A percentile compares a stretch with the other conserved stretches of the same genome.
Conservation (phyloP, 2,113 vertebrate genomes). For the Lonchura striata region DNA sequence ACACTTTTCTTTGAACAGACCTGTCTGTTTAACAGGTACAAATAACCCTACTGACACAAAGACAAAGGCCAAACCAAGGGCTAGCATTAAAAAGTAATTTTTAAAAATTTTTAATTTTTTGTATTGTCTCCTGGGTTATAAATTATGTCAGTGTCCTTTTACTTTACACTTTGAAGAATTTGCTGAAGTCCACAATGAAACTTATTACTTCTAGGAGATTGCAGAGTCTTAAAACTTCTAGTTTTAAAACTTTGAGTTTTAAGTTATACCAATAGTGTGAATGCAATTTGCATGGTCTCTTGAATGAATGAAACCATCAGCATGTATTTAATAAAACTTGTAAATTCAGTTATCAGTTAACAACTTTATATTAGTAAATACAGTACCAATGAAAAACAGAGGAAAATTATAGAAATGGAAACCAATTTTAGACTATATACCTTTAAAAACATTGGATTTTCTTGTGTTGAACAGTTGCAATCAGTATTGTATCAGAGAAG, state of each 20-base stretch:
- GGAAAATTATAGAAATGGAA: not conserved
- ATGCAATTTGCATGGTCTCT: not conserved
- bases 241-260: not conserved
- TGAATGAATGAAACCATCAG: not conserved
- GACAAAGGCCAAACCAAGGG: not conserved
- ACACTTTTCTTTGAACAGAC: not conserved
- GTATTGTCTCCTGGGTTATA: not conserved
- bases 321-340: not conserved
- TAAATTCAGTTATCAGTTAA: not conserved
- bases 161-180: not conserved
- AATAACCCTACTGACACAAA: not conserved
- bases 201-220: not conserved
- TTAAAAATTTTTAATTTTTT: not conserved
- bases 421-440: not conserved
- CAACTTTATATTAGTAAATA: not conserved
- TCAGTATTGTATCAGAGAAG: not conserved
- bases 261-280: not conserved
- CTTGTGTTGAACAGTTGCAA: not conserved
- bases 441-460: not conserved
- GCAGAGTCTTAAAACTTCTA: not conserved
- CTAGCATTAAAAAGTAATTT: not conserved
- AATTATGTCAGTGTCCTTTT: not conserved
- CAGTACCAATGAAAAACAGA: not conserved
- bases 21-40: not conserved
- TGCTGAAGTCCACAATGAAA: not conserved